Evolutionary conservation across 2,888 invertebrate genomes (phyloP).

Genomic region (Kuschelorhynchus macadamiae): DNA sequence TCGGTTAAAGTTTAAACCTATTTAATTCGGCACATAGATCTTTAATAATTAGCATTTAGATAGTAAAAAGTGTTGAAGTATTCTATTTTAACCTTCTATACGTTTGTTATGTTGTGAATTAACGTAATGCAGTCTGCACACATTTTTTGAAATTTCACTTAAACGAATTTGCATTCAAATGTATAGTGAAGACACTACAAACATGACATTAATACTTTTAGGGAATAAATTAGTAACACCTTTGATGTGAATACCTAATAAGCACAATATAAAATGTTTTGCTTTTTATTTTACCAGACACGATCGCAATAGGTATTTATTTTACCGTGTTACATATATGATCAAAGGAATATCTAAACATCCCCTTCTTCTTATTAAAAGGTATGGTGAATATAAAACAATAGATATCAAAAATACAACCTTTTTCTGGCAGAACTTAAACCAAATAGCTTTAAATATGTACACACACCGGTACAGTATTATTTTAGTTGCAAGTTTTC

Average conservation of each 20-base stretch:
- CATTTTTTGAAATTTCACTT: neutral
- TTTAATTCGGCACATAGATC: no score
- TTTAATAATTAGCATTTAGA: no score
- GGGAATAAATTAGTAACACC: constrained; percentile 36
- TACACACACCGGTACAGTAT: constrained; percentile 33
- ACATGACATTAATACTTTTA: constrained; percentile 30
- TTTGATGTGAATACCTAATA: constrained; percentile 32
- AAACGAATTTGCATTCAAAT: neutral
- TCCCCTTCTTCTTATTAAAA: constrained; percentile 53
- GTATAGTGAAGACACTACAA: neutral
- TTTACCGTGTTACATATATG: constrained; percentile 61
- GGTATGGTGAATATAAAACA: constrained; percentile 48
- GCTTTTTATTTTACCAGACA: constrained; percentile 55
- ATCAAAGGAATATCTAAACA: constrained; percentile 48
- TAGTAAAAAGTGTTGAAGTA: no score
- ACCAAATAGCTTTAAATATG: constrained; percentile 11
- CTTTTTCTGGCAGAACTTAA: constrained; percentile 22
- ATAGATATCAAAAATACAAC: constrained; percentile 35
- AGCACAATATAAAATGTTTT: constrained; percentile 13
- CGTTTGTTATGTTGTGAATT: no score
- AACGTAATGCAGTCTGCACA: no score
- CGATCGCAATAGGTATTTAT: constrained; percentile 62
- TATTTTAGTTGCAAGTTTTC: constrained; percentile 13
- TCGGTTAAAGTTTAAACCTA: no score
- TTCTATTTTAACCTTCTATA: no score